Base-by-base conservation (phyloP, 2,888 invertebrate species). In the Malthinus seriepunctatus region DNA sequence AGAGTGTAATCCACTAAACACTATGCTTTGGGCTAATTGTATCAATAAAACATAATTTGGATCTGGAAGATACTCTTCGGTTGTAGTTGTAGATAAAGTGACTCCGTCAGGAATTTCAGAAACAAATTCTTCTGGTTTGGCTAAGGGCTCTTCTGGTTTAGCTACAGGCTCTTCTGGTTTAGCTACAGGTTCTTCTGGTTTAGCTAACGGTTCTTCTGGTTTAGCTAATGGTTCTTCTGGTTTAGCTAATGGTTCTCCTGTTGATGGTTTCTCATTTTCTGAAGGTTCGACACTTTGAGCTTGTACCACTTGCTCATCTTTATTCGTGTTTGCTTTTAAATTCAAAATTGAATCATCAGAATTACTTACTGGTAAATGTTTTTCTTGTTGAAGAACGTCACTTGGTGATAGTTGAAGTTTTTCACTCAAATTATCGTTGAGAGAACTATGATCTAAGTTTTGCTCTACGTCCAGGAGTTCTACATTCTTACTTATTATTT, bases 351-450 rank as follows among this genome's bases (percentile, higher is more conserved):
- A 9, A 32, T 56, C 37, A 11, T 32, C 6, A 33, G 32, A 7
- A 42, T 32, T 32, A n/a, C 11, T 14, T 4, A 32, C 42, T 9
- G 65, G 65, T 11, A 63, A 14, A 54, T 63, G 47, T 34, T 65
- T 65, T 6, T 53, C 35, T 3, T 62, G 65, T 51, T 68, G 62
- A 8, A 46, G 34, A 2, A 62, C 45, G 31, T 67, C 60, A n/a
- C 67, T 68, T 3, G 63, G 51, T 11, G 69, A 67, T 34, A 71
- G 56, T 60, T 74, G 73, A n/a, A 72, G 63, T 57, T 72, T 73
- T 42, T 68, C 73, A 14, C 71, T 69, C 32, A 73, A 63, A 62
- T 74, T 74, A 33, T 42, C 39, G 15, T 15, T 42, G 5, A 23
- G 23, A 42, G 15, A 23, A 42, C 23, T 42, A 15, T 15, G 5